Evolutionary conservation across 1,140 invertebrate genomes (phyloP), one percentile per base, ranked within the genome.

Genomic region (Zaprionus ornatus): DNA sequence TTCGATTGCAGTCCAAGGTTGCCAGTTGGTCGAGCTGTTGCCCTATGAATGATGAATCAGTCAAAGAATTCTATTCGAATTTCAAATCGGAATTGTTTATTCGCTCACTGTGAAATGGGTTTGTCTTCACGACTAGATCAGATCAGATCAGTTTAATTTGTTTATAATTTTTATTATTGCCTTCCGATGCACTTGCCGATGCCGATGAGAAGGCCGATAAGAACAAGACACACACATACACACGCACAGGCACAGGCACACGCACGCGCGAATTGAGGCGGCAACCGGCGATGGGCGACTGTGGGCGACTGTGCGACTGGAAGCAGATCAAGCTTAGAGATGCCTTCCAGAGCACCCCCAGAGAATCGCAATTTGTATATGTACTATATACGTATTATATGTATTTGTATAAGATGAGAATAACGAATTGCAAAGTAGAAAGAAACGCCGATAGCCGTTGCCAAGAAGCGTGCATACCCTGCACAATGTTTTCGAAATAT

Each of bases 231-330:
- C 45, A 50, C 45, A 7, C 45, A 23, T 10, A 29, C 27, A 9
- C 27, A 29, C 27, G 2, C 7, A 29, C 27, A 9, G 1, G 9
- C 37, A 15, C 37, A 40, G 4, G 4, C 12, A n/a, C 45, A 50
- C 45, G 19, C 45, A 50, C 45, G 19, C 45, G 45, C 45, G 45
- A 50, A 21, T 21, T 4, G 42, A 48, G 40, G 40, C 40, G 40
- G 40, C n/a, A 15, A 37, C 35, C 13, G 35, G 13, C 29, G 9
- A 32, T 40, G 15, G 40, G 7, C 66, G 59, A 29, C 66, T 21
- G 71, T 72, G 65, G 76, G 76, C 79, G 62, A 82, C 71, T 69
- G 54, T 19, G 64, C 67, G 64, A 76, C 67, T 71, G 74, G 35
- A 56, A 42, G 59, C 57, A 27, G 54, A 64, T 55, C 32, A 23